Evolutionary conservation across 2,888 invertebrate species (phyloP).

Genomic region (Nyleta sp.): DNA sequence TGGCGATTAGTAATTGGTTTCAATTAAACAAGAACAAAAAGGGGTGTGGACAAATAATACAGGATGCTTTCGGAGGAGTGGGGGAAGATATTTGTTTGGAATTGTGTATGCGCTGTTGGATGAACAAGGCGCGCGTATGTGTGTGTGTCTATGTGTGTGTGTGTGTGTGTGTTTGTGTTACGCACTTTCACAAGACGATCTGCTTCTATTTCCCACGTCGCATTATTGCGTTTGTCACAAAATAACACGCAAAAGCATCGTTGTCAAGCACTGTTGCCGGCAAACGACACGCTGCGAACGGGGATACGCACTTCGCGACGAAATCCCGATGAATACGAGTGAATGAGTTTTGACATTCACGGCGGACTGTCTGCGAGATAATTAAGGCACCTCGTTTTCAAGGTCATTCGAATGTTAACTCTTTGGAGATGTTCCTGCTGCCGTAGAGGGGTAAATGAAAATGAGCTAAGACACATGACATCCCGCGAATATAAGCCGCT

Average conservation of each 20-base stretch:
- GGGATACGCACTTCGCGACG: conserved; percentile 38
- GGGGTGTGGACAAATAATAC: no score
- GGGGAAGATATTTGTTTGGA: no score
- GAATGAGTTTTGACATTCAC: conserved; percentile 35
- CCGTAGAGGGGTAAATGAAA: conserved; percentile 67
- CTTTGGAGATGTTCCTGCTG: conserved; percentile 47
- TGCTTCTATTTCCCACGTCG: conserved; percentile 10
- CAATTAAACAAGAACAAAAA: no score
- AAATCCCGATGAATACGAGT: conserved; percentile 28
- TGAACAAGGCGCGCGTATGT: no score
- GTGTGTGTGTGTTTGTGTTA: neutral
- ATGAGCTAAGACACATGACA: conserved; percentile 70
- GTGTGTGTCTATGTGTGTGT: neutral
- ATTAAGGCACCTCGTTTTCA: conserved; percentile 42
- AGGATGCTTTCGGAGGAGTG: no score
- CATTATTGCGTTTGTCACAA: neutral
- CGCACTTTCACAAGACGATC: conserved; percentile 37
- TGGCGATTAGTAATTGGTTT: no score
- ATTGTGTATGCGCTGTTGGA: no score
- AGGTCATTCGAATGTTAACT: conserved; percentile 54
- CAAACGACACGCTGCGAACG: conserved; percentile 12
- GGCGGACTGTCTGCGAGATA: conserved; percentile 7
- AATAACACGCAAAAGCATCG: neutral
- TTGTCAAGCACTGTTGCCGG: neutral
- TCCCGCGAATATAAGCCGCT: conserved; percentile 72